Evolutionary conservation across 92 coral and sea anemone species (phyloP), one percentile per base, ranked within the genome.

Genomic region (Scolanthus callimorphus): DNA sequence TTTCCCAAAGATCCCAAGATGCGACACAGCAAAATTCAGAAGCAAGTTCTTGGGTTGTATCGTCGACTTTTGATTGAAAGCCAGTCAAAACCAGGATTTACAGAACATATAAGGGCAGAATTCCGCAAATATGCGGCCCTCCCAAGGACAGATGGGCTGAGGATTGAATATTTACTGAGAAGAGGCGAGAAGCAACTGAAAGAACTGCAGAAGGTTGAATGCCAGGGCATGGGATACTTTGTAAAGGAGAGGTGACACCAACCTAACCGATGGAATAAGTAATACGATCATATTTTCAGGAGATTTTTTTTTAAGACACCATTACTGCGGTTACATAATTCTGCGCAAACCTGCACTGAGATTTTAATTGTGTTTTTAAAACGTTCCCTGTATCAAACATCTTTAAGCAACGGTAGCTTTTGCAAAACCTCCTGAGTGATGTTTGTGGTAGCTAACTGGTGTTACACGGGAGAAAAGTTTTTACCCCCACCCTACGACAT

Each of bases 141-240:
- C 26, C 90, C 99, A 3, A 73, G 82, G 51, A 84, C 90, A 0
- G 91, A 94, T 62, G 96, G 96, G 3, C 65, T 89, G 57, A 76
- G 96, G 19, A 94, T 94, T 15, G 99, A 94, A 53, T 85, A 94
- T 69, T 72, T 94, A 21, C 39, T 94, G 20, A 71, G 97, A 71
- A 63, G 90, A 54, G 97, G 89, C 10, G 79, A 94, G 19, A 90
- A 82, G 45, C 90, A 88, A 48, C 74, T 94, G 28, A 84, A 78
- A 49, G 89, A 84, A 69, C 60, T 94, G 10, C 48, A 89, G 65
- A 81, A 81, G 46, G 60, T 79, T 11, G 99, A 89, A 43, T 73
- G 89, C 49, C 61, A 89, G 39, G 75, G 84, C 19, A 80, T 94
- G 76, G 96, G 94, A 15, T 51, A 78, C 22, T 84, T 89, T 55